Evolutionary conservation across 2,888 invertebrate species (phyloP).

Genomic region (Dicroscelio sp.): DNA sequence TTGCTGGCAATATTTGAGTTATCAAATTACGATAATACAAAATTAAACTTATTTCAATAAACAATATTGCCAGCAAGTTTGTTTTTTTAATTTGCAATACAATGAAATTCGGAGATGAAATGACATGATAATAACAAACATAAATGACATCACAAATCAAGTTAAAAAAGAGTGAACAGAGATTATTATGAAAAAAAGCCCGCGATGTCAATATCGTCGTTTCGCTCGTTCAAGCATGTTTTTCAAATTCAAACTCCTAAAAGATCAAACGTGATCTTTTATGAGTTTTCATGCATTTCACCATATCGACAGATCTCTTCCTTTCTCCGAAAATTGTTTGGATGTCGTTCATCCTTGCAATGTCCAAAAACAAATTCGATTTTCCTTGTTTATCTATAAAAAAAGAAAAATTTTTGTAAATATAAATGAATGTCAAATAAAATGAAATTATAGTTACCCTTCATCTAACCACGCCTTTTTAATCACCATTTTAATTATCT

Average conservation of each 20-base stretch:
- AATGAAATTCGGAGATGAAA: too few species aligned
- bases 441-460: too few species aligned
- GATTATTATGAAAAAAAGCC: neutral
- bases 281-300: neutral
- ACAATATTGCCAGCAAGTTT: too few species aligned
- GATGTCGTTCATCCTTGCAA: neutral
- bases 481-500: too few species aligned
- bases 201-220: neutral
- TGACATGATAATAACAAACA: neutral
- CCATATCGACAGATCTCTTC: neutral
- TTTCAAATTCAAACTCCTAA: too few species aligned
- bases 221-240: neutral
- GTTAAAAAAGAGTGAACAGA: too few species aligned
- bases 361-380: neutral
- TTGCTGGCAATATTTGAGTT: conserved; percentile 6
- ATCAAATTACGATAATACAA: neutral
- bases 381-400: neutral
- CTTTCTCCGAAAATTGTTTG: neutral
- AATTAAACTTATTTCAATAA: neutral
- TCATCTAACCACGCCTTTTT: too few species aligned
- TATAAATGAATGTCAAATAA: neutral
- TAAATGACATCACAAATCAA: neutral
- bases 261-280: conserved; percentile 9
- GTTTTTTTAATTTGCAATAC: neutral
- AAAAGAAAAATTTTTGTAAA: conserved; percentile 16